phyloP scores from a whole-genome alignment of 2,888 invertebrate genomes.

The Eudemis profundana region DNA sequence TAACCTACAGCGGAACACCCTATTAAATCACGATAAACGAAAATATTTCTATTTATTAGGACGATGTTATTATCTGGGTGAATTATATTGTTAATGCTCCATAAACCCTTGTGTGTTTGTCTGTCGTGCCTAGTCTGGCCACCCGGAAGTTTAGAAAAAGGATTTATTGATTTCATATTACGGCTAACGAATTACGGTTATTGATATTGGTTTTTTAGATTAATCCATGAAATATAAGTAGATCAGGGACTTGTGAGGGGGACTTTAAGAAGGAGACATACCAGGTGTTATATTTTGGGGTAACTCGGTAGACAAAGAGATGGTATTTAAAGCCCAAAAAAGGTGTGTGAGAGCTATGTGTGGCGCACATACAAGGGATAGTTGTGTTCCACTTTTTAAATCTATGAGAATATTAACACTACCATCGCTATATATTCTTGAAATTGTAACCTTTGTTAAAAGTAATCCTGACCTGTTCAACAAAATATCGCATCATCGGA shows the following conservation, averaged over 20 bases:
- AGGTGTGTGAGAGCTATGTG: no score
- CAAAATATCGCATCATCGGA: no score
- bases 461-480: no score
- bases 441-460: no score
- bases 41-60: slow-evolving; percentile 80
- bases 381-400: no score
- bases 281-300: no score
- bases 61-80: slow-evolving; percentile 69
- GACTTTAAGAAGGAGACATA: slow-evolving; percentile 4
- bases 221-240: slow-evolving; percentile 37
- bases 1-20: slow-evolving; percentile 51
- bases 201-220: slow-evolving; percentile 39
- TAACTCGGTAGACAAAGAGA: no score
- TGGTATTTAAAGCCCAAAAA: no score
- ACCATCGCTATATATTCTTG: no score
- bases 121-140: slow-evolving; percentile 57
- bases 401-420: no score
- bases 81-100: slow-evolving; percentile 75
- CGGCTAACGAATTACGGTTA: no score
- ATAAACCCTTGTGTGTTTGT: slow-evolving; percentile 70
- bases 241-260: slow-evolving; percentile 28
- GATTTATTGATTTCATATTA: slow-evolving; percentile 39
- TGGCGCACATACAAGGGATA: no score
- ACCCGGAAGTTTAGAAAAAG: slow-evolving; percentile 62
- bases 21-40: slow-evolving; percentile 77